A percentile compares a stretch with the other conserved stretches of the same genome.
Conservation (phyloP, 2,888 invertebrate genomes). For the Chaitophorus viminalis region DNA sequence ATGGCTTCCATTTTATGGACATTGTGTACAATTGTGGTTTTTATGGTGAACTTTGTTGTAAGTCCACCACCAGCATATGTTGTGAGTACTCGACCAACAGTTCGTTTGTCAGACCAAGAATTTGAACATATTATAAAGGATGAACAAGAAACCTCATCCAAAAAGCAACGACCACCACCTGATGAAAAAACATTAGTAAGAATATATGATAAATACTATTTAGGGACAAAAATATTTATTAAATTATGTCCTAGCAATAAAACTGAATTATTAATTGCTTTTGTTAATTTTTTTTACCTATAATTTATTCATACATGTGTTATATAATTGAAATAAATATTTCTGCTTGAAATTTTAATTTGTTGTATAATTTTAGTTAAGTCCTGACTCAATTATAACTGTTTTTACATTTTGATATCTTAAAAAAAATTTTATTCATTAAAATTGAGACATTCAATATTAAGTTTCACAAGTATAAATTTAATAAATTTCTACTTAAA, state of each 20-base stretch:
- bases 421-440: no score
- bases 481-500: no score
- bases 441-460: no score
- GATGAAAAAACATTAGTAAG: conserved; percentile 52
- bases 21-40: conserved; percentile 9
- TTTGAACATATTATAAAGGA: conserved; percentile 59
- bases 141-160: conserved; percentile 39
- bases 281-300: neutral
- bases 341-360: no score
- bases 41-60: conserved; percentile 10
- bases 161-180: conserved; percentile 37
- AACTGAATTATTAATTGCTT: neutral
- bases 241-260: no score
- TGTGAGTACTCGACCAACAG: conserved; percentile 28
- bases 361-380: no score
- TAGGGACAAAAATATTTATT: no score
- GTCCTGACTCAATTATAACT: no score
- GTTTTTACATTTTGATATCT: no score
- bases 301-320: no score
- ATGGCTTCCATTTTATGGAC: conserved; percentile 17
- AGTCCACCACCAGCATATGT: conserved; percentile 46
- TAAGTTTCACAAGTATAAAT: no score
- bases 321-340: no score
- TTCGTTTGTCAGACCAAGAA: conserved; percentile 62
- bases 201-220: neutral